phyloP scores from a whole-genome alignment of 2,113 vertebrate species.

The Phalacrocorax pelagicus region DNA sequence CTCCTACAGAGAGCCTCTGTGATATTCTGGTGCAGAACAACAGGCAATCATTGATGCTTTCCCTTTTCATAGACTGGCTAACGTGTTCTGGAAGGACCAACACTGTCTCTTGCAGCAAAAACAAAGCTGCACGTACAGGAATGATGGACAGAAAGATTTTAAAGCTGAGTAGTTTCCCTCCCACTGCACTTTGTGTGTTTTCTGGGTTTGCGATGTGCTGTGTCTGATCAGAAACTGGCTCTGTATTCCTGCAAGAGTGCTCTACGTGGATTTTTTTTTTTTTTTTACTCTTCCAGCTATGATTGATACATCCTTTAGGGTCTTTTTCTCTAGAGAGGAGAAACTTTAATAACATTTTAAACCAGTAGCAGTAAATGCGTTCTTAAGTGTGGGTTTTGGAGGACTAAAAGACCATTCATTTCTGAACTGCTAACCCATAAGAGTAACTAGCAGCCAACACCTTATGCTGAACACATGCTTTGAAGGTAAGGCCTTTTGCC shows the following conservation, averaged over 20 bases:
- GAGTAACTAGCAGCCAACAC: neutral
- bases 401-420: neutral
- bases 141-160: neutral
- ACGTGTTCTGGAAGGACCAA: neutral
- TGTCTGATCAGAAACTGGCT: neutral
- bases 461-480: neutral
- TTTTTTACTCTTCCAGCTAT: neutral
- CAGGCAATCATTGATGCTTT: neutral
- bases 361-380: neutral
- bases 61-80: neutral
- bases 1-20: conserved; percentile 25
- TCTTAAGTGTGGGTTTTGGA: neutral
- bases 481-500: neutral
- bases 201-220: neutral
- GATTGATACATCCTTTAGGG: neutral
- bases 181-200: neutral
- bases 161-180: neutral
- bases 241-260: neutral
- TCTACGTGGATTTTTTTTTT: neutral
- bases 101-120: neutral
- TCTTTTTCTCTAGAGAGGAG: neutral
- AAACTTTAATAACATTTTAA: neutral
- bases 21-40: neutral
- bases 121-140: neutral
- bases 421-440: neutral